phyloP scores from a whole-genome alignment of 2,888 invertebrate genomes.

The Epinotia nisella region DNA sequence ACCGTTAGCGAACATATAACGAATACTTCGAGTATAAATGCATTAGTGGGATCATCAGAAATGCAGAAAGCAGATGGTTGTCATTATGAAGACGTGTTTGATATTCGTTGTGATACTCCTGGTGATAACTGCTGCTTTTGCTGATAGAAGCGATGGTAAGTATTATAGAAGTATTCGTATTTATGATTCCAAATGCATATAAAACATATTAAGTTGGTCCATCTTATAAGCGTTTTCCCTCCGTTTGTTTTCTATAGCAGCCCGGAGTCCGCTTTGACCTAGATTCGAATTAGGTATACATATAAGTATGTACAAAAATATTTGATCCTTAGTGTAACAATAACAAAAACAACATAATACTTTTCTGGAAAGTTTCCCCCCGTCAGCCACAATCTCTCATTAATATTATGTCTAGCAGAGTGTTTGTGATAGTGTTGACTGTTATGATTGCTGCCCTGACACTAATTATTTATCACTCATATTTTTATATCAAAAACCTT shows the following conservation, averaged over 20 bases:
- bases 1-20: background rate
- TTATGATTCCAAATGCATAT: background rate
- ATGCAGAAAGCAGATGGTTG: conserved; percentile 52
- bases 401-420: background rate
- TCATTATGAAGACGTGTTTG: conserved; percentile 61
- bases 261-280: no score
- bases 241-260: no score
- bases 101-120: conserved; percentile 55
- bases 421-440: background rate
- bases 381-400: no score
- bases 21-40: conserved; percentile 61
- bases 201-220: no score
- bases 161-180: background rate
- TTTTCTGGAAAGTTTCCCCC: no score
- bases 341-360: no score
- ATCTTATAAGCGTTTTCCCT: no score
- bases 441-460: background rate
- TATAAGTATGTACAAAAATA: no score
- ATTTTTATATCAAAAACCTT: no score
- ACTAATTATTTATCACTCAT: background rate
- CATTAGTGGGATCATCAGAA: conserved; percentile 51
- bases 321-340: no score
- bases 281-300: no score
- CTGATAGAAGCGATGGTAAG: conserved; percentile 15
- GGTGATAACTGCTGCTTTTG: conserved; percentile 47